phyloP scores from a whole-genome alignment of 2,113 vertebrate species.

The Drymodes brunneopygia region DNA sequence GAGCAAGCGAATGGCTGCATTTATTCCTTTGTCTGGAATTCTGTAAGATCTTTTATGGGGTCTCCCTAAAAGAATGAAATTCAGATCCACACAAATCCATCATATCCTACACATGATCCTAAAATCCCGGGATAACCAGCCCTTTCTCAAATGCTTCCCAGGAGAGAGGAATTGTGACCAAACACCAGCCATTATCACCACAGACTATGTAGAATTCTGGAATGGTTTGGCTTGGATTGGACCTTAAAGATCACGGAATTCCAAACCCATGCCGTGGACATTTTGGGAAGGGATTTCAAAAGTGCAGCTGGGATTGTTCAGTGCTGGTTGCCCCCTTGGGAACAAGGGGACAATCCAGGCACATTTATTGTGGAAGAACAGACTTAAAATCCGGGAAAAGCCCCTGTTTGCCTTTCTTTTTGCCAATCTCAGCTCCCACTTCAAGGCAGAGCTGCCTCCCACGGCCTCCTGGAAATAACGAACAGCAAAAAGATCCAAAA shows the following conservation, averaged over 20 bases:
- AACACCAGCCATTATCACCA: background rate
- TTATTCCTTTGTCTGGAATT: background rate
- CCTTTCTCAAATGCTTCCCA: background rate
- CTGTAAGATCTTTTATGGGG: background rate
- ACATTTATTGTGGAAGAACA: background rate
- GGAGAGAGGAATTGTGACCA: background rate
- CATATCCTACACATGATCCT: too few relatives aligned
- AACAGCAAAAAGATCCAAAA: constrained; percentile 8
- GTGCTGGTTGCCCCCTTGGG: background rate
- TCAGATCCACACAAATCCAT: background rate
- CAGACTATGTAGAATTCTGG: fast-evolving
- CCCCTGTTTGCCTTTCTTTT: background rate
- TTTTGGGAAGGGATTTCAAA: background rate
- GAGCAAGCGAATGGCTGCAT: background rate
- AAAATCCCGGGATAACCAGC: background rate
- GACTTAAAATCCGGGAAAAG: background rate
- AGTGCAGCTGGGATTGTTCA: background rate
- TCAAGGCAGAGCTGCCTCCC: background rate
- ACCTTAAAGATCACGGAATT: background rate
- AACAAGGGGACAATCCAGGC: background rate
- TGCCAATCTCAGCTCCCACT: constrained; percentile 18
- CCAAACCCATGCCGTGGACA: fast-evolving
- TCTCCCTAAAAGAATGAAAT: background rate
- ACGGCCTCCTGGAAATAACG: background rate
- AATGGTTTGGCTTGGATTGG: background rate